These are phyloP conservation scores for Nomada lathburiana DNA, from an alignment of 2,888 invertebrate genomes.

Conservation along the genomic window DNA sequence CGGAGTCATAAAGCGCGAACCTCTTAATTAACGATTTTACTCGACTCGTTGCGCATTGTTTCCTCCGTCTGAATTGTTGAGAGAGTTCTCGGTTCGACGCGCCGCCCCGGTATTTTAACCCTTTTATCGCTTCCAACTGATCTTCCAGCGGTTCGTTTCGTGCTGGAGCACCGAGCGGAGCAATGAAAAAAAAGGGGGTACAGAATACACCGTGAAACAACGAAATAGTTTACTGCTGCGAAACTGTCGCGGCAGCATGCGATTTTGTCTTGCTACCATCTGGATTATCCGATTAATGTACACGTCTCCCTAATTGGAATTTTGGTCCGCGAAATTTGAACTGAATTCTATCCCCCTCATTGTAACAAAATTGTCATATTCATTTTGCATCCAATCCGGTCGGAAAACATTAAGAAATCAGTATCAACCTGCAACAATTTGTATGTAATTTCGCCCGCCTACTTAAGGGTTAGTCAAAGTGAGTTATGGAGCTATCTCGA, in stretches of 20 bases:
- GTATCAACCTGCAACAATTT: no score
- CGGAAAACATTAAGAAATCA: no score
- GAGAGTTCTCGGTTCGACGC: conserved; percentile 62
- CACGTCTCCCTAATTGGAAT: not conserved
- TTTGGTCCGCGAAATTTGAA: not conserved
- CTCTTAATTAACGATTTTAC: conserved; percentile 69
- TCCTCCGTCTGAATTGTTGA: conserved; percentile 62
- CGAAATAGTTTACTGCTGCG: not conserved
- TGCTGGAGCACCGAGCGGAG: conserved; percentile 4
- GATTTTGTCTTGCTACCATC: not conserved
- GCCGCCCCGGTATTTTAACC: conserved; percentile 58
- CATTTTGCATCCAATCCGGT: no score
- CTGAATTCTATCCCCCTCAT: no score
- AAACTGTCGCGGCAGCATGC: not conserved
- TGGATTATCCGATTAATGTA: not conserved
- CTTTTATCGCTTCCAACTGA: conserved; percentile 59
- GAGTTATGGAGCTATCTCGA: not conserved
- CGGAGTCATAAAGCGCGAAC: conserved; percentile 49
- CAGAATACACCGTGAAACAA: conserved; percentile 15
- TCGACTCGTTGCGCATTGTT: conserved; percentile 64
- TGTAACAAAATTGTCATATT: no score
- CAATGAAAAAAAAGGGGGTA: not conserved
- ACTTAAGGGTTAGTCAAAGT: no score
- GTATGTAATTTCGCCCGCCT: no score
- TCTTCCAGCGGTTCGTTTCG: conserved; percentile 43